Evolutionary conservation across 2,888 invertebrate genomes (phyloP).

Genomic region (Sabatieria punctata): DNA sequence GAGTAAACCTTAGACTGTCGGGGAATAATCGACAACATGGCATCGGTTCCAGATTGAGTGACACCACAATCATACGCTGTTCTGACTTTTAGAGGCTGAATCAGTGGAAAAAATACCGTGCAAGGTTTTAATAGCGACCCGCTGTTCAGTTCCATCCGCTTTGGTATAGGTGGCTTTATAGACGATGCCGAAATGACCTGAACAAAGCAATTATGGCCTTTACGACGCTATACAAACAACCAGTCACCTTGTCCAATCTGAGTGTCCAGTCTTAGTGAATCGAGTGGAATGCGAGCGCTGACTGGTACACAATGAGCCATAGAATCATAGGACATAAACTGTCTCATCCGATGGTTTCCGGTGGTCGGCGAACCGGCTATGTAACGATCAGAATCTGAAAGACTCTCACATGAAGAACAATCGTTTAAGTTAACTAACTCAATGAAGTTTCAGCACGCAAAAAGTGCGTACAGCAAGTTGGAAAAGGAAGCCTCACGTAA

Average conservation of each 20-base stretch:
- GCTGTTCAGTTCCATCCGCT: constrained; percentile 8
- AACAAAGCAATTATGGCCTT: not conserved
- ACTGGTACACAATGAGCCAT: too few relatives aligned
- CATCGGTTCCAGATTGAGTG: not conserved
- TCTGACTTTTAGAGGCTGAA: not conserved
- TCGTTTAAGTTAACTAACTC: too few relatives aligned
- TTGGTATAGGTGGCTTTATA: constrained; percentile 13
- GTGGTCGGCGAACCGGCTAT: too few relatives aligned
- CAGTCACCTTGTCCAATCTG: not conserved
- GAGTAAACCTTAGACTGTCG: too few relatives aligned
- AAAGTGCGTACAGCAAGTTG: too few relatives aligned
- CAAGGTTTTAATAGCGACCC: constrained; percentile 16
- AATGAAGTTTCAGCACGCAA: too few relatives aligned
- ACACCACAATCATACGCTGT: not conserved
- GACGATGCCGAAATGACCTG: constrained; percentile 18
- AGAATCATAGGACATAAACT: too few relatives aligned
- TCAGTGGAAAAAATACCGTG: constrained; percentile 5
- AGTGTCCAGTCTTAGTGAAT: not conserved
- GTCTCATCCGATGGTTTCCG: too few relatives aligned
- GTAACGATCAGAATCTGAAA: too few relatives aligned
- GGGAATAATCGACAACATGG: too few relatives aligned
- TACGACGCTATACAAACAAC: not conserved
- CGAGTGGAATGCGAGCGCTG: not conserved
- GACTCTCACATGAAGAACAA: too few relatives aligned
- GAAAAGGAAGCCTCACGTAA: too few relatives aligned